Evolutionary conservation across 2,113 vertebrate genomes (phyloP).

Genomic region (Psilopogon haemacephalus): DNA sequence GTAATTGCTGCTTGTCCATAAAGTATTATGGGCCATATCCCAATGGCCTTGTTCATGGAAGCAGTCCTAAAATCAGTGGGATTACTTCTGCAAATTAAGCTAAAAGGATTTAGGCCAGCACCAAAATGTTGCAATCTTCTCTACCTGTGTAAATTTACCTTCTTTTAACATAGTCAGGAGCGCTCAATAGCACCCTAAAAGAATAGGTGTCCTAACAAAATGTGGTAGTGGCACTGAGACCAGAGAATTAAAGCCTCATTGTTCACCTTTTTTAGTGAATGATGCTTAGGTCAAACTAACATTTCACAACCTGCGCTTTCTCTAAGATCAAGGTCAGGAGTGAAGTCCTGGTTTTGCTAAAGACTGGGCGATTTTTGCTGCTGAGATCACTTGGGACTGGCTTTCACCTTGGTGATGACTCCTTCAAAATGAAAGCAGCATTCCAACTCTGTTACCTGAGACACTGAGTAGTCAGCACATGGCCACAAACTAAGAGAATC

Average conservation of each 20-base stretch:
- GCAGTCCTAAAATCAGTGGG: not conserved
- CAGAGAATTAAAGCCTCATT: not conserved
- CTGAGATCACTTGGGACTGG: not conserved
- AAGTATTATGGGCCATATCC: not conserved
- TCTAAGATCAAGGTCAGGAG: not conserved
- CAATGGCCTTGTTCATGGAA: not conserved
- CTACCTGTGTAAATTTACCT: not conserved
- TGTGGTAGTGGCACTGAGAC: not conserved
- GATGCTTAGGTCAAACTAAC: not conserved
- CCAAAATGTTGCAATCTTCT: not conserved
- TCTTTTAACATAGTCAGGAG: not conserved
- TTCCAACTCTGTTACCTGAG: not conserved
- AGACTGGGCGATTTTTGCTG: not conserved
- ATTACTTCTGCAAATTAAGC: not conserved
- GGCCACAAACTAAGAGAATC: not conserved
- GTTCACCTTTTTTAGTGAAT: not conserved
- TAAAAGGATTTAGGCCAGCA: not conserved
- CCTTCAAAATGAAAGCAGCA: not conserved
- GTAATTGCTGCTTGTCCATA: not conserved
- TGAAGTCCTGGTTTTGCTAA: not conserved
- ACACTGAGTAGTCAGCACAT: not conserved
- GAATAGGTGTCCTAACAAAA: not conserved
- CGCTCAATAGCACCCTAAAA: not conserved
- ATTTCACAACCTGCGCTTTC: not conserved
- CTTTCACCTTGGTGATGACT: not conserved